These are phyloP conservation scores for Nothoprocta perdicaria DNA, from an alignment of 2,113 vertebrate species.

Conservation along the genomic window DNA sequence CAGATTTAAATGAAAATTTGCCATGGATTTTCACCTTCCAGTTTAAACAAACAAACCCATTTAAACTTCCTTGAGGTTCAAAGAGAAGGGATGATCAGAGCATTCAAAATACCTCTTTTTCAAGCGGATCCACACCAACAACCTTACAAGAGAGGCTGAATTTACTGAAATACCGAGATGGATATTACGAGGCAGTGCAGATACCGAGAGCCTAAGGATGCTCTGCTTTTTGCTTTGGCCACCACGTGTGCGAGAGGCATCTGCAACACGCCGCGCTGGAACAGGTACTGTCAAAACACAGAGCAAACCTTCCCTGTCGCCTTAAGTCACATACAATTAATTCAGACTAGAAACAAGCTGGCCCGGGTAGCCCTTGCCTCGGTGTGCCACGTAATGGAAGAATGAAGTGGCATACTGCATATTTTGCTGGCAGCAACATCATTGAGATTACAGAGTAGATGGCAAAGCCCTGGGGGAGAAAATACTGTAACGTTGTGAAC, in stretches of 20 bases:
- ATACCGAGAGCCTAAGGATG: background rate
- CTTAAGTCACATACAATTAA: slow-evolving; percentile 68
- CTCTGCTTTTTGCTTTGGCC: background rate
- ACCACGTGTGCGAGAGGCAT: background rate
- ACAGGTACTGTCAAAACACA: slow-evolving; percentile 32
- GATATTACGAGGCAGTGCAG: rapidly evolving
- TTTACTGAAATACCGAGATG: background rate
- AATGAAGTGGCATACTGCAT: rapidly evolving
- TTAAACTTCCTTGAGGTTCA: background rate
- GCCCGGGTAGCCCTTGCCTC: background rate
- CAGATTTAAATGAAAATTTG: rapidly evolving
- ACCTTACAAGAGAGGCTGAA: rapidly evolving
- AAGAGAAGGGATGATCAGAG: background rate
- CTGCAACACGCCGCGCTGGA: background rate
- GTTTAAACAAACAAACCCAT: background rate
- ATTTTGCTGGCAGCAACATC: slow-evolving; percentile 40
- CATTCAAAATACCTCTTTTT: background rate
- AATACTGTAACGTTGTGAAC: background rate
- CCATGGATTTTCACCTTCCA: background rate
- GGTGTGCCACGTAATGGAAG: background rate
- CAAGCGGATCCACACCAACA: rapidly evolving
- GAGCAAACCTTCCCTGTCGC: slow-evolving; percentile 51
- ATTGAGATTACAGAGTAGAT: slow-evolving; percentile 61
- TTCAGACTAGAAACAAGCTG: slow-evolving; percentile 66
- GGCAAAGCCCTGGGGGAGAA: slow-evolving; percentile 54